These are phyloP conservation scores for Pteronotus mesoamericanus DNA, from an alignment of 2,797 vertebrate genomes.

Conservation along the genomic window DNA sequence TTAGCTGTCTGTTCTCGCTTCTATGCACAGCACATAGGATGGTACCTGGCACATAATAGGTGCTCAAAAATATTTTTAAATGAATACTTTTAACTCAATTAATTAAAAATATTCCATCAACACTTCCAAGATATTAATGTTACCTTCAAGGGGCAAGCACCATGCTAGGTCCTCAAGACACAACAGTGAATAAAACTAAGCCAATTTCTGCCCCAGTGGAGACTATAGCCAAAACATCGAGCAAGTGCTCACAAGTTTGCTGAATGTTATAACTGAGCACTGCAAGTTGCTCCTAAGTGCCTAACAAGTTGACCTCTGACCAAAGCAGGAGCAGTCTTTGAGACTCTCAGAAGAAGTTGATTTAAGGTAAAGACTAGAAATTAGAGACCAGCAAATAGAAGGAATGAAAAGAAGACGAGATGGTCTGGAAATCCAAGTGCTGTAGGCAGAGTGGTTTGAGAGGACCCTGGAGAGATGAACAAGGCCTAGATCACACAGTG, in stretches of 20 bases:
- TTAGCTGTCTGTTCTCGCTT: neutral
- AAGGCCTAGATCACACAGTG: neutral
- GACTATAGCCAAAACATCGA: neutral
- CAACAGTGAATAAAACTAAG: slow-evolving; percentile 2
- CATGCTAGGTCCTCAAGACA: neutral
- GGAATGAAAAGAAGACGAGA: neutral
- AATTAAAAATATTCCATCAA: neutral
- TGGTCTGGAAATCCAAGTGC: neutral
- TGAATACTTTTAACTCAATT: slow-evolving; percentile 12
- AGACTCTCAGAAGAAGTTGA: neutral
- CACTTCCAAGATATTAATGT: neutral
- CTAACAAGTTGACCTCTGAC: neutral
- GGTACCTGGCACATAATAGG: neutral
- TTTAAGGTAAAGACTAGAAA: neutral
- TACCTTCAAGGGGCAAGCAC: neutral
- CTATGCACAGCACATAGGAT: neutral
- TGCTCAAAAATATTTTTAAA: slow-evolving; percentile 20
- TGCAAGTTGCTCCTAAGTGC: neutral
- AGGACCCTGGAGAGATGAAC: neutral
- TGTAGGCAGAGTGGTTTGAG: neutral
- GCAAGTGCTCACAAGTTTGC: neutral
- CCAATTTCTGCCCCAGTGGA: neutral
- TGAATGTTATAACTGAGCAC: neutral
- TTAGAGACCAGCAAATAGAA: neutral
- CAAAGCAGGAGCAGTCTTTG: neutral